Percentiles rank a stretch among this genome's conserved stretches.
Evolutionary conservation across 2,113 vertebrate genomes (phyloP).

Genomic region (Mobula hypostoma): DNA sequence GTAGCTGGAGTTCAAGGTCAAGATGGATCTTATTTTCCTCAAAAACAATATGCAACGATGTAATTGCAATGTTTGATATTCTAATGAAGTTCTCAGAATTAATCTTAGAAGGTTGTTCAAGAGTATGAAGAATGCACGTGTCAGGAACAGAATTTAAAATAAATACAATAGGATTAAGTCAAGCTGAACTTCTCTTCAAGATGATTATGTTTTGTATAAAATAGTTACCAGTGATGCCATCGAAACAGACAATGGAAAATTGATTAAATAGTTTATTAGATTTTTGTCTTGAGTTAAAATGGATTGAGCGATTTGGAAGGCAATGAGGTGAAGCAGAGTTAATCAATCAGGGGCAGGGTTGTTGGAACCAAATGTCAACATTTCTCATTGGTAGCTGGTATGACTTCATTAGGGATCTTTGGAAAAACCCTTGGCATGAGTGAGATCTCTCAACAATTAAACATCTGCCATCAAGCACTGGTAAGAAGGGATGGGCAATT

Average conservation of each 20-base stretch:
- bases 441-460: not conserved
- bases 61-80: not conserved
- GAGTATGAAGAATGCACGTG: not conserved
- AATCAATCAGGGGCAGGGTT: not conserved
- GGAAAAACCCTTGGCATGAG: not conserved
- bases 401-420: not conserved
- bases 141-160: constrained; percentile 3
- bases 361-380: not conserved
- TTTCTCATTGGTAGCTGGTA: not conserved
- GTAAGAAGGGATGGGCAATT: not conserved
- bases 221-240: not conserved
- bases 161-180: constrained; percentile 14
- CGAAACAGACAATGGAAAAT: not conserved
- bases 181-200: not conserved
- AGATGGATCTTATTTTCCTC: not conserved
- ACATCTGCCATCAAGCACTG: not conserved
- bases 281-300: not conserved
- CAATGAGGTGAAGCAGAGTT: not conserved
- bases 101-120: constrained; percentile 5
- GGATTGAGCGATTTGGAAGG: not conserved
- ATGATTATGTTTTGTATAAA: not conserved
- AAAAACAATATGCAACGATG: not conserved
- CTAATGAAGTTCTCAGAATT: not conserved
- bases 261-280: not conserved
- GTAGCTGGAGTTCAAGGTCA: not conserved